Evolutionary conservation across 1,140 invertebrate species (phyloP).

Genomic region (Lordiphosa clarofinis): DNA sequence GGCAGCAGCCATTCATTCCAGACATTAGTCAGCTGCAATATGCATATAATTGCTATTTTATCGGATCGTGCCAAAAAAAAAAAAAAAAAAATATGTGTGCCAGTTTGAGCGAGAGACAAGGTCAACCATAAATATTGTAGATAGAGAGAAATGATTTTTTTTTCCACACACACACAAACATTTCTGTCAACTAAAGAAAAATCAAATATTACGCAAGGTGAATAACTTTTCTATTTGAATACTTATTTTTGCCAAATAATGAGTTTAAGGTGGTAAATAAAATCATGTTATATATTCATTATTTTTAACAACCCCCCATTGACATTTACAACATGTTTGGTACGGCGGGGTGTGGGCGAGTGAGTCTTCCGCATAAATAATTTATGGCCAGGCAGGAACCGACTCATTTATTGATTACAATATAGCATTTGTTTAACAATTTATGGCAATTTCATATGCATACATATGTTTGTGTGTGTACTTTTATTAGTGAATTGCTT

Average conservation of each 20-base stretch:
- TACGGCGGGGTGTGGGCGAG: conserved; percentile 15
- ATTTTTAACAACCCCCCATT: conserved; percentile 33
- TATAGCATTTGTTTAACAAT: conserved; percentile 75
- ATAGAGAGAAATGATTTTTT: conserved; percentile 17
- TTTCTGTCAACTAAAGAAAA: conserved; percentile 11
- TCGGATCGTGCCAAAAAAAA: conserved; percentile 39
- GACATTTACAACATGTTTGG: conserved; percentile 67
- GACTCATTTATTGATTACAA: conserved; percentile 69
- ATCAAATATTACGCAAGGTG: conserved; percentile 56
- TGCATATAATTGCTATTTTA: conserved; percentile 55
- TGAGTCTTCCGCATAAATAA: conserved; percentile 57
- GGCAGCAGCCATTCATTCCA: conserved; percentile 33
- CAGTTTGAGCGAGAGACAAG: conserved; percentile 50
- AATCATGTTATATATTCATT: conserved; percentile 35
- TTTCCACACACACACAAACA: conserved; percentile 10
- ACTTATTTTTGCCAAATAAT: conserved; percentile 52
- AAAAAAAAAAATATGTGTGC: conserved; percentile 47
- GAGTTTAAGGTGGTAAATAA: conserved; percentile 58
- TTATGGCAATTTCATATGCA: conserved; percentile 53
- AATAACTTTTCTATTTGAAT: conserved; percentile 18
- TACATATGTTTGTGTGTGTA: conserved; percentile 13
- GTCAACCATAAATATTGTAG: conserved; percentile 21
- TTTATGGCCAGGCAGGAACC: conserved; percentile 32
- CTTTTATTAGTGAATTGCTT: conserved; percentile 48
- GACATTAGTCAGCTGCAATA: conserved; percentile 44